Evolutionary conservation across 2,113 vertebrate genomes (phyloP), one percentile per base, ranked within the genome.

Genomic region (Laterallus jamaicensis): DNA sequence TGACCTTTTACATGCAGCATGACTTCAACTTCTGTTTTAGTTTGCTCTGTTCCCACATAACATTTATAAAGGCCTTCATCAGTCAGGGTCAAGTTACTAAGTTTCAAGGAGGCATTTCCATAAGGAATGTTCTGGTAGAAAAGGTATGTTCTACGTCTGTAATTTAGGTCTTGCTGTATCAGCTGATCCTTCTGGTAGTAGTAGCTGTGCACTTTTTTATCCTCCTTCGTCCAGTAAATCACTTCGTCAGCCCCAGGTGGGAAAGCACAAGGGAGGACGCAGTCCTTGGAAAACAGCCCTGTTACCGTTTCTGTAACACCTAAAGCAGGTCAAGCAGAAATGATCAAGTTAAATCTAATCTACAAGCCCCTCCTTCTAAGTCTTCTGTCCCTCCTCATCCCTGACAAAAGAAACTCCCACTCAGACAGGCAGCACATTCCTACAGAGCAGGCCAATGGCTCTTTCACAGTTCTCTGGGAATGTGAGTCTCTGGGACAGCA

Each of bases 191-290:
- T 1, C 7, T 49, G 12, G 5, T 81, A 0, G 64, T 96, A 98
- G 92, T 94, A 99, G 12, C 96, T 93, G 83, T 98, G 98, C 29
- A 97, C 97, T 5, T 2, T 28, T 70, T 29, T 68, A 54, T 95
- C 81, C 17, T 96, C 97, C 92, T 98, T 76, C 2, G 15, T 96
- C 98, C 98, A 99, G 89, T 98, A 96, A 94, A 99, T 97, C 25
- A 98, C 63, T 10, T 70, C 59, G 3, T 96, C 97, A 8, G 92
- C 22, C 0, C 94, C 97, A 77, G 95, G 17, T 7, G 7, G 13
- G n/a, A 98, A 98, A 22, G 0, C 10, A 77, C 98, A 98, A 5
- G 98, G 98, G 32, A 98, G 95, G 32, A 97, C 67, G 75, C 97
- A 97, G 7, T 89, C 95, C 32, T 86, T 40, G 26, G 40, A 90